Base-by-base conservation (phyloP, 2,113 vertebrate genomes). In the Neodontobutis hainanensis region DNA sequence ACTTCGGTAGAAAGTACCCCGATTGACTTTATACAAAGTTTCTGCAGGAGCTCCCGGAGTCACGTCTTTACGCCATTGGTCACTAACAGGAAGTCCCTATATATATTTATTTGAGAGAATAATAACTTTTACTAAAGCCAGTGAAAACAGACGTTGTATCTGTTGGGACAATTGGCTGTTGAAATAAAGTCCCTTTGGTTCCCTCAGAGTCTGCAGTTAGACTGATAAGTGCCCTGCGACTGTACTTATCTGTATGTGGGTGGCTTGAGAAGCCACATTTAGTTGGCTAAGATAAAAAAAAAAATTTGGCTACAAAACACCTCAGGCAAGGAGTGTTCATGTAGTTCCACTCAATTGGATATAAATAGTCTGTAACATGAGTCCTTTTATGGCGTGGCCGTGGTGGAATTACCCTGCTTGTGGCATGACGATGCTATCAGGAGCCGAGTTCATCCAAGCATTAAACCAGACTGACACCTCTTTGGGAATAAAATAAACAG, bases 341-440 rank as follows among this genome's bases (percentile, higher is more conserved):
- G 72, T 77, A 78, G 83, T 90, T 91, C 77, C 74, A 72, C 65
- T 4, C 79, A 80, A 85, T 89, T 89, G 65, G 67, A 74, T 76
- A 42, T 88, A 82, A 89, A 90, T 85, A 80, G 85, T 80, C 70
- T 78, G 81, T 89, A 87, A 86, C 61, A 80, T 78, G 77, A 82
- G 73, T 70, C 70, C 76, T 72, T 78, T 83, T 78, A 81, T 63
- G 69, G 69, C 45, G 67, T 71, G 67, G 76, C 57, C 71, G 76
- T 68, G 57, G 58, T 53, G 81, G 76, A 85, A 85, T 77, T 69
- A 76, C 80, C 36, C 59, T 47, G 68, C 80, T 80, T 8, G 60
- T 76, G 66, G 78, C 74, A 57, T 43, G 55, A 48, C 65, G 73
- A 79, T 81, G 47, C n/a, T 83, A 86, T 86, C 85, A 73, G 70